Conservation (phyloP, 2,888 invertebrate species). For the Druceiella hillmani region DNA sequence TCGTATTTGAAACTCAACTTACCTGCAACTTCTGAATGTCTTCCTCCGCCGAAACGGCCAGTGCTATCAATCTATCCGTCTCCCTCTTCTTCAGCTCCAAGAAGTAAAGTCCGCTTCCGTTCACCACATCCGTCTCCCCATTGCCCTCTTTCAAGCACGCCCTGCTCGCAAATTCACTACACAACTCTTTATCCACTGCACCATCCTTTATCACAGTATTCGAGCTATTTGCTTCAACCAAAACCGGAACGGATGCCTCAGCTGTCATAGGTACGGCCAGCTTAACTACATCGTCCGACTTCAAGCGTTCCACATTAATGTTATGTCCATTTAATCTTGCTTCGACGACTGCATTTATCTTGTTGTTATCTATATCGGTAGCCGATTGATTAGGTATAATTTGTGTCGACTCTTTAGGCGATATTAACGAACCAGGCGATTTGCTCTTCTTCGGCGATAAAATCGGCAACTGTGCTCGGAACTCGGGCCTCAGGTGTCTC, state of each 20-base stretch:
- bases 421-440: no score
- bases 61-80: conserved; percentile 60
- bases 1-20: conserved; percentile 21
- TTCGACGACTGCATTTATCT: no score
- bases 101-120: conserved; percentile 63
- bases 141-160: conserved; percentile 17
- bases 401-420: no score
- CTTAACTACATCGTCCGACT: no score
- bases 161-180: background rate
- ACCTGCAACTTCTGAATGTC: conserved; percentile 57
- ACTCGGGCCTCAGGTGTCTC: conserved; percentile 78
- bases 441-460: conserved; percentile 55
- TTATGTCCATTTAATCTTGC: no score
- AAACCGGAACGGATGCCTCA: no score
- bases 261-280: no score
- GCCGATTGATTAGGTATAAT: no score
- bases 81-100: conserved; percentile 68
- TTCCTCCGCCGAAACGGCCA: conserved; percentile 64
- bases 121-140: conserved; percentile 27
- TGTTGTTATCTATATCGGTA: no score
- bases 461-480: conserved; percentile 75
- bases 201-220: no score
- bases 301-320: no score
- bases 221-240: no score
- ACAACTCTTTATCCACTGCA: conserved; percentile 1